Conservation (phyloP, 2,888 invertebrate genomes). For the Diadegma fenestrale region DNA sequence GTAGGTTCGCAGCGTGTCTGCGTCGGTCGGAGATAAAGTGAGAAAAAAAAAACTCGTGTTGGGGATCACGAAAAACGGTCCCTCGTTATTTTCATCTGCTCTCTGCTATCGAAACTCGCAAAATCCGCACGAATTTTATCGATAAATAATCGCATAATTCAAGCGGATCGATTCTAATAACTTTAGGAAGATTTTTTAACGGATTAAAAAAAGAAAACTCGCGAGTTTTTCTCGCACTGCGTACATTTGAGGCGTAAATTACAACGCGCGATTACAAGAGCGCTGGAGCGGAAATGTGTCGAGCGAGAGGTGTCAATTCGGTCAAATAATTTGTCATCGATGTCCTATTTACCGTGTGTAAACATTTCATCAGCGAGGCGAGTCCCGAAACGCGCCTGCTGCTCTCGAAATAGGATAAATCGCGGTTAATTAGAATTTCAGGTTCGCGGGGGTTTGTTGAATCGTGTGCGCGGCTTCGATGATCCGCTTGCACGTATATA, state of each 20-base stretch:
- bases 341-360: slow-evolving; percentile 8
- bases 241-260: too few relatives aligned
- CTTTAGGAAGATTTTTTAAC: neutral
- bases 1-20: too few relatives aligned
- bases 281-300: neutral
- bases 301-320: neutral
- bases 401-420: neutral
- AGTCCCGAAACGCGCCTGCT: neutral
- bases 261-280: neutral
- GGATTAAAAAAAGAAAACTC: neutral
- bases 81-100: too few relatives aligned
- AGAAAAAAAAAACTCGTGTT: too few relatives aligned
- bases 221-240: too few relatives aligned
- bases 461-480: slow-evolving; percentile 33
- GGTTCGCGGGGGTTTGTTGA: neutral
- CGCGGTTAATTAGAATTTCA: slow-evolving; percentile 36
- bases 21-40: too few relatives aligned
- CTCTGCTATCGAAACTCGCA: too few relatives aligned
- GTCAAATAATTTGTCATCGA: slow-evolving; percentile 19
- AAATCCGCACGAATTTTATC: too few relatives aligned
- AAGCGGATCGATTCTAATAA: neutral
- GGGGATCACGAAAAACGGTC: too few relatives aligned
- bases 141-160: too few relatives aligned
- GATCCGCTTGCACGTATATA: slow-evolving; percentile 22
- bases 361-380: neutral